Base-by-base conservation (phyloP, 2,888 invertebrate genomes). In the Xanthorhoe designata region DNA sequence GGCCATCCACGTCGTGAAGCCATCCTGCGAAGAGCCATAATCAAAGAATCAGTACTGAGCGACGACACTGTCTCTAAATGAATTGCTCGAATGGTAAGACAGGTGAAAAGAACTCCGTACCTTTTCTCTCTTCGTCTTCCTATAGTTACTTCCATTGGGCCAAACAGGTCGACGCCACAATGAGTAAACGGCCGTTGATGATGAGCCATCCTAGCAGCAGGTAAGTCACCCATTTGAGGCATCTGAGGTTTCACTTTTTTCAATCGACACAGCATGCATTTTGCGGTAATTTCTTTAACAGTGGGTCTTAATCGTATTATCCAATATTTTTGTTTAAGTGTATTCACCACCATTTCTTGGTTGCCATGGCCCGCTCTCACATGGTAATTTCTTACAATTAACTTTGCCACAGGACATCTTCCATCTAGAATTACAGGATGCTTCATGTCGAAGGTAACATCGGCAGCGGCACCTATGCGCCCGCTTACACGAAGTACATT, bases 101-200 rank as follows among this genome's bases (percentile, higher is more conserved):
- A 78, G 1, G 76, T 76, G 32, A 76, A 78, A 13, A 76, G 45
- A 0, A 75, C 74, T 0, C 75, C 76, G 32, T 73, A 76, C 13
- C 74, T 53, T 45, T 72, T 73, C 24, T 71, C 70, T 5, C 66
- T 15, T 0, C 67, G 64, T 17, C 74, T 49, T 0, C 74, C 75
- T 0, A 75, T 53, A 0, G 70, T 65, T 0, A 75, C 72, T 4
- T 75, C 70, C 66, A 73, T 69, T 0, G 73, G 74, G 0, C 78
- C 76, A 49, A 78, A 77, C 0, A 75, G 42, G 24, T 78, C 76
- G 0, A 75, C 3, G 0, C 78, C 77, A 35, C 73, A 70, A 35
- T 56, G 49, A 0, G 72, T 64, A 45, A 78, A 78, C 0, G 75
- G 72, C 0, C 71, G 61, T 17, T 74, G 70, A 56, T 75, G 66